phyloP scores from a whole-genome alignment of 2,113 vertebrate species.

The Vimba vimba region DNA sequence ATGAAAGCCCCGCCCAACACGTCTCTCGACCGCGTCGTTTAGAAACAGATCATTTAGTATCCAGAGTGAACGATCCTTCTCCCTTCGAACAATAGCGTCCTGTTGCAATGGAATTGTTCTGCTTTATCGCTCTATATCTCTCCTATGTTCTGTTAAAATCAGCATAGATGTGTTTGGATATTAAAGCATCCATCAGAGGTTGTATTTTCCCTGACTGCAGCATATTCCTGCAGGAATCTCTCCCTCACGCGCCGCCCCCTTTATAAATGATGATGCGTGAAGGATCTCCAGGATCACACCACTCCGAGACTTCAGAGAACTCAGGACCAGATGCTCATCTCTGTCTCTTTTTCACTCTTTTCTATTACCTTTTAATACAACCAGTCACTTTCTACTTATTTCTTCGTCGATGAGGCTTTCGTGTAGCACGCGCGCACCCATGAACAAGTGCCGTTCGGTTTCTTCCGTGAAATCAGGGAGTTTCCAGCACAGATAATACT shows the following conservation, averaged over 20 bases:
- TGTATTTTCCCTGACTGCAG: constrained; percentile 53
- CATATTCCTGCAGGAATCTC: constrained; percentile 64
- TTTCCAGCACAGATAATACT: constrained; percentile 46
- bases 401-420: constrained; percentile 34
- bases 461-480: constrained; percentile 22
- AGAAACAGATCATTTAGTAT: neutral
- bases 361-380: constrained; percentile 38
- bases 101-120: too few relatives aligned
- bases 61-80: neutral
- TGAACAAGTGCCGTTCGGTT: constrained; percentile 1
- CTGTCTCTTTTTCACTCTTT: neutral
- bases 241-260: constrained; percentile 65
- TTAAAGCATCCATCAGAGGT: neutral
- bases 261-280: constrained; percentile 55
- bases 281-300: constrained; percentile 48
- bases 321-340: constrained; percentile 15
- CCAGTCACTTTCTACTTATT: neutral
- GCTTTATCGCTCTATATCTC: neutral
- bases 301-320: constrained; percentile 49
- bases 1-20: neutral
- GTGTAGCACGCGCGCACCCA: neutral
- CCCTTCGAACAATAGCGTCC: neutral
- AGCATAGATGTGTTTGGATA: neutral
- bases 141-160: neutral
- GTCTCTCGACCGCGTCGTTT: neutral